Percentiles rank a stretch among this genome's conserved stretches.
These are phyloP conservation scores for Poeciliopsis retropinna DNA, from an alignment of 2,113 vertebrate species.

Conservation along the genomic window DNA sequence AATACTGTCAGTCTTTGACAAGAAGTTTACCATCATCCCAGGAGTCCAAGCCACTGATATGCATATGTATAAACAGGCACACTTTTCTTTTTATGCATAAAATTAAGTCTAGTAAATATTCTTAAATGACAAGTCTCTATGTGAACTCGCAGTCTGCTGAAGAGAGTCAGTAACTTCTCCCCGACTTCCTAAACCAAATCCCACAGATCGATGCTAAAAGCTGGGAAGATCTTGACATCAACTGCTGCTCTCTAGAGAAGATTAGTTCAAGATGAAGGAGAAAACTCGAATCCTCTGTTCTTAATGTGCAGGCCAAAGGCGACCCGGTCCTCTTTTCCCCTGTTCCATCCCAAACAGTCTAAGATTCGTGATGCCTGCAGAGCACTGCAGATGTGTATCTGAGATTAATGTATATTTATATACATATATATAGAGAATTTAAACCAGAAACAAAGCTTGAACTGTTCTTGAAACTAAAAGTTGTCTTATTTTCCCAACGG, in stretches of 20 bases:
- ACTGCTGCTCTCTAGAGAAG: slow-evolving; percentile 67
- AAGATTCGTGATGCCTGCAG: slow-evolving; percentile 59
- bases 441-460: slow-evolving; percentile 59
- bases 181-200: slow-evolving; percentile 62
- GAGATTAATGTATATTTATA: slow-evolving; percentile 2
- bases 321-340: slow-evolving; percentile 35
- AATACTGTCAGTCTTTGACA: slow-evolving; percentile 49
- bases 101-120: slow-evolving; percentile 57
- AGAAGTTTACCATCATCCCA: slow-evolving; percentile 46
- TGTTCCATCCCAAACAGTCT: slow-evolving; percentile 42
- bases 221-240: slow-evolving; percentile 68
- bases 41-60: slow-evolving; percentile 37
- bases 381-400: slow-evolving; percentile 49
- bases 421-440: slow-evolving; percentile 47
- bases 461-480: slow-evolving; percentile 63
- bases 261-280: slow-evolving; percentile 71
- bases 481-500: slow-evolving; percentile 18
- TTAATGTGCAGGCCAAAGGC: slow-evolving; percentile 47
- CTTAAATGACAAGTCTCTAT: slow-evolving; percentile 43
- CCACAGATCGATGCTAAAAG: slow-evolving; percentile 69
- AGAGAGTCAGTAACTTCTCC: slow-evolving; percentile 54
- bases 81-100: slow-evolving; percentile 50
- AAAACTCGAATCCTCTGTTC: slow-evolving; percentile 46
- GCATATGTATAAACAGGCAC: slow-evolving; percentile 58
- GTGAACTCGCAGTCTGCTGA: slow-evolving; percentile 52